phyloP scores from a whole-genome alignment of 2,797 vertebrate species.

The Cottoperca gobio region DNA sequence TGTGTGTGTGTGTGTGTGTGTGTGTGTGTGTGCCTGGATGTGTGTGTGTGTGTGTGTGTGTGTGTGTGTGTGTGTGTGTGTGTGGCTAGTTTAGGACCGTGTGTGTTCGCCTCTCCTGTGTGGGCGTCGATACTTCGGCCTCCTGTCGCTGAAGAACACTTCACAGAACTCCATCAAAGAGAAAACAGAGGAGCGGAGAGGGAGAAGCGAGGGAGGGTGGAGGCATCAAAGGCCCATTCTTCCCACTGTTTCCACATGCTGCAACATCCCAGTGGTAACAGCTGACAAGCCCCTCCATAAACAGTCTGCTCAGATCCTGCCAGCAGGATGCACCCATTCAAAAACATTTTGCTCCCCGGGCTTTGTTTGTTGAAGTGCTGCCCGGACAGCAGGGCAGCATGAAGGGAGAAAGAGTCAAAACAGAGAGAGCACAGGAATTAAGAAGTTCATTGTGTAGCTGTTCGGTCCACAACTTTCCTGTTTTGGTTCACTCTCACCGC shows the following conservation, averaged over 20 bases:
- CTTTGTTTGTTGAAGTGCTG: slow-evolving; percentile 82
- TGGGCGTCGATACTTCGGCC: slow-evolving; percentile 73
- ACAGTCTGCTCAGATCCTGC: slow-evolving; percentile 82
- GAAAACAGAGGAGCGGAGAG: slow-evolving; percentile 58
- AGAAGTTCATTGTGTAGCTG: slow-evolving; percentile 18
- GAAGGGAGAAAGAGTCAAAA: slow-evolving; percentile 47
- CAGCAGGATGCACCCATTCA: slow-evolving; percentile 81
- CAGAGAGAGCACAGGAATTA: slow-evolving; percentile 26
- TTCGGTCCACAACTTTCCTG: neutral
- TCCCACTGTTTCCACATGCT: slow-evolving; percentile 78
- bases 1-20: no score
- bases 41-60: no score
- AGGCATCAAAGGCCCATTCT: slow-evolving; percentile 79
- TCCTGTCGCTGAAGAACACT: slow-evolving; percentile 77
- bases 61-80: slow-evolving; percentile 41
- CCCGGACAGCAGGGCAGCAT: slow-evolving; percentile 70
- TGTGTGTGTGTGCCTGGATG: slow-evolving; percentile 41
- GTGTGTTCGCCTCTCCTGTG: slow-evolving; percentile 58
- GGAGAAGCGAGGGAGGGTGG: slow-evolving; percentile 56
- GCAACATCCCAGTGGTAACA: slow-evolving; percentile 72
- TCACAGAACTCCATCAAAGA: slow-evolving; percentile 82
- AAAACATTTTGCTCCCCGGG: slow-evolving; percentile 67
- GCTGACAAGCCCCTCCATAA: slow-evolving; percentile 82
- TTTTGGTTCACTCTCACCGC: neutral
- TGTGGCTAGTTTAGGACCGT: slow-evolving; percentile 27